Percentiles rank a stretch among this genome's conserved stretches.
Evolutionary conservation across 2,113 vertebrate species (phyloP).

Genomic region (Silurus meridionalis): DNA sequence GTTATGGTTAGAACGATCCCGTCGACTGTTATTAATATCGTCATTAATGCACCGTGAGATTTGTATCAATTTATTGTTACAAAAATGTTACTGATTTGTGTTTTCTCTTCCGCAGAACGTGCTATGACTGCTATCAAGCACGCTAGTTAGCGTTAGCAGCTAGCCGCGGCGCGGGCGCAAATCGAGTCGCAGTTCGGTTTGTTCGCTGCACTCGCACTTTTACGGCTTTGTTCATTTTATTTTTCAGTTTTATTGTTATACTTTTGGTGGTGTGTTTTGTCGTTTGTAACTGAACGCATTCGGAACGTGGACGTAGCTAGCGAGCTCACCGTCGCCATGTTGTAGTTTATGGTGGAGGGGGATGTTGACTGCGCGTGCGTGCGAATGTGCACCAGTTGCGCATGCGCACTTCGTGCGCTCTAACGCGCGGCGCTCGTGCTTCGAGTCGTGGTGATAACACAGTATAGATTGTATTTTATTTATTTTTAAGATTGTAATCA

Average conservation of each 20-base stretch:
- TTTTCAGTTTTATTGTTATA: not conserved
- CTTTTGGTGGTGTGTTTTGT: too few relatives aligned
- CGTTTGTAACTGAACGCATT: not conserved
- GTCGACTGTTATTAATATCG: too few relatives aligned
- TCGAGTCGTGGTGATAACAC: too few relatives aligned
- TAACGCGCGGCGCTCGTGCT: not conserved
- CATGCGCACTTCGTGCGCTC: conserved; percentile 23
- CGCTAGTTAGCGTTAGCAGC: not conserved
- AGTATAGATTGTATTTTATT: too few relatives aligned
- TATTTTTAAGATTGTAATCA: too few relatives aligned
- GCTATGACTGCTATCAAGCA: too few relatives aligned
- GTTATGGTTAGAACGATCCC: too few relatives aligned
- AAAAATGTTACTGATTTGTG: too few relatives aligned
- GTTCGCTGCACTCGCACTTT: too few relatives aligned
- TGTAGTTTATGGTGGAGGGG: conserved; percentile 75
- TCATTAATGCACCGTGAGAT: too few relatives aligned
- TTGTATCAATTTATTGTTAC: too few relatives aligned
- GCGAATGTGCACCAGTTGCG: conserved; percentile 49
- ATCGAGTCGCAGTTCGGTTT: not conserved
- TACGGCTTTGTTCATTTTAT: not conserved
- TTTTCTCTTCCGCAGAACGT: too few relatives aligned
- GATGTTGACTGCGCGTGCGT: conserved; percentile 79
- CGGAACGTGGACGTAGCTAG: conserved; percentile 52
- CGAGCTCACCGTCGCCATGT: conserved; percentile 84
- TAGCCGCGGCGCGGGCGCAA: not conserved